A percentile compares a stretch with the other conserved stretches of the same genome.
Conservation (phyloP, 2,888 invertebrate species). For the Meloe dianella region DNA sequence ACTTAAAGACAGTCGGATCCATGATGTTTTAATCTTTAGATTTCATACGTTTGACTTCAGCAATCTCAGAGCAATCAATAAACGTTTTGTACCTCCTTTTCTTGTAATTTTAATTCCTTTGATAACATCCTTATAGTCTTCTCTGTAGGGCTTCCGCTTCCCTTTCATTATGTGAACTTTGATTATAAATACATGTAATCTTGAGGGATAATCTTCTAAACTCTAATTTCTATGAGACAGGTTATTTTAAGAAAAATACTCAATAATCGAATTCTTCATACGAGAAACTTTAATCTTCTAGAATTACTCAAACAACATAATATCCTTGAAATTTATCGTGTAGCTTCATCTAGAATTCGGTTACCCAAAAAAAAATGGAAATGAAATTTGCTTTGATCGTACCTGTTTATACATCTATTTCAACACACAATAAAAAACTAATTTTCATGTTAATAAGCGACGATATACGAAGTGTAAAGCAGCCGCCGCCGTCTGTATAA, state of each 20-base stretch:
- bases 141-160: background rate
- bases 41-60: too few species aligned
- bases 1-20: too few species aligned
- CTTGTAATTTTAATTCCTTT: too few species aligned
- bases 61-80: too few species aligned
- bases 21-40: too few species aligned
- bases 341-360: too few species aligned
- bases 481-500: slow-evolving; percentile 37
- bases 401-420: background rate
- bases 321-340: background rate
- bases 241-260: background rate
- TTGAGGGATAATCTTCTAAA: background rate
- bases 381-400: too few species aligned
- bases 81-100: too few species aligned
- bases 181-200: background rate
- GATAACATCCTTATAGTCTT: too few species aligned
- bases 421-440: background rate
- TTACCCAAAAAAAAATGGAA: too few species aligned
- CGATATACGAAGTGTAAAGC: slow-evolving; percentile 51
- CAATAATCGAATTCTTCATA: background rate
- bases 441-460: slow-evolving; percentile 38
- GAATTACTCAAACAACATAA: background rate
- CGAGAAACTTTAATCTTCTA: background rate
- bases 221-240: background rate
- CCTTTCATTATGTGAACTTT: background rate